Evolutionary conservation across 2,113 vertebrate genomes (phyloP).

Genomic region (Neodon shergylaensis): DNA sequence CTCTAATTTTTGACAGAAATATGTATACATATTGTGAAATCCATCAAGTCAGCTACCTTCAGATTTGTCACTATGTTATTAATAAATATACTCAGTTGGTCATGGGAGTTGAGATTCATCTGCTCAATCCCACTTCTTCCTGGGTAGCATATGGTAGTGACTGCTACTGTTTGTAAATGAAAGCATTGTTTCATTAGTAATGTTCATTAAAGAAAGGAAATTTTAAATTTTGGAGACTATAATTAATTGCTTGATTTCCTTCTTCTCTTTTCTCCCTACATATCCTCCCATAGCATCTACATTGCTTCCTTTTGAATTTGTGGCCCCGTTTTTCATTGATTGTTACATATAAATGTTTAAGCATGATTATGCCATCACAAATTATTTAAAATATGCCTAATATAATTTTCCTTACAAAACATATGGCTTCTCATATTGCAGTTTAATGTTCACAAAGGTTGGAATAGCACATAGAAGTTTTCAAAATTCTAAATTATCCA

Average conservation of each 20-base stretch:
- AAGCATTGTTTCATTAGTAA: background rate
- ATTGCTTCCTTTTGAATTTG: no score
- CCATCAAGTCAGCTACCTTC: background rate
- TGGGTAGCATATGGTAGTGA: background rate
- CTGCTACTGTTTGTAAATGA: conserved; percentile 12
- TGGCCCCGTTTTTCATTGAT: background rate
- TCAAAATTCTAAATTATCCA: conserved; percentile 14
- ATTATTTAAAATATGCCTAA: conserved; percentile 12
- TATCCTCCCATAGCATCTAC: no score
- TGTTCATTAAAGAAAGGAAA: background rate
- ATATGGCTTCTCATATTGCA: background rate
- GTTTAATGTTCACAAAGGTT: background rate
- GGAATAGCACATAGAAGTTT: background rate
- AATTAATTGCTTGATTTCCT: background rate
- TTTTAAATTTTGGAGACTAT: background rate
- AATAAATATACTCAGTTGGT: background rate
- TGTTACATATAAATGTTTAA: background rate
- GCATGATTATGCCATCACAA: background rate
- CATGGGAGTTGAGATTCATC: background rate
- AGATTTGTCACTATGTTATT: conserved; percentile 28
- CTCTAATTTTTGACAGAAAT: conserved; percentile 1
- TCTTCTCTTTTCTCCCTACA: accelerated
- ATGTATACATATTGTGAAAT: background rate
- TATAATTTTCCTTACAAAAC: background rate
- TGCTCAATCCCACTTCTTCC: background rate